Conservation (phyloP, 2,797 vertebrate genomes). For the Acanthis flammea region DNA sequence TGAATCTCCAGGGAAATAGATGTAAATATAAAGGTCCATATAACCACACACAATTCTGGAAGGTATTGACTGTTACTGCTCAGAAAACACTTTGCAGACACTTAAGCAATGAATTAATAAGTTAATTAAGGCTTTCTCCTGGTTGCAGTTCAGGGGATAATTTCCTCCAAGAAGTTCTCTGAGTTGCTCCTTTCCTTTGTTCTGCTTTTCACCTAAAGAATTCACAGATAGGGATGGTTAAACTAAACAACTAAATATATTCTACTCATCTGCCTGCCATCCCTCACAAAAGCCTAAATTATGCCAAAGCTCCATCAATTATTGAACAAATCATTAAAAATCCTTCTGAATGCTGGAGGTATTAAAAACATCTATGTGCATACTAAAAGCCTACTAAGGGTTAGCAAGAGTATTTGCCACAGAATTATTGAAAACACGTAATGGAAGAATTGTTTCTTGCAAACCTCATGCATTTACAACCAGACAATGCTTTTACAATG, state of each 20-base stretch:
- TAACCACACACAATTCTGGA: neutral
- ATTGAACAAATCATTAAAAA: neutral
- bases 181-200: neutral
- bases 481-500: neutral
- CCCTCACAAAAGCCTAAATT: neutral
- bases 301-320: neutral
- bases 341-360: neutral
- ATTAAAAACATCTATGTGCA: neutral
- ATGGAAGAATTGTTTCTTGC: neutral
- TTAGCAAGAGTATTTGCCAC: neutral
- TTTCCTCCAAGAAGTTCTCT: neutral
- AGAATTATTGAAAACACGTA: neutral
- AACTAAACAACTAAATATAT: neutral
- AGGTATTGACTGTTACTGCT: neutral
- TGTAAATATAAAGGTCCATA: neutral
- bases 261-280: neutral
- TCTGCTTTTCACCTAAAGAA: neutral
- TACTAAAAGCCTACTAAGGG: neutral
- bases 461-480: neutral
- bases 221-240: neutral
- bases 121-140: slow-evolving; percentile 12
- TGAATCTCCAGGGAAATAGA: neutral
- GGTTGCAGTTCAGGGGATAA: neutral
- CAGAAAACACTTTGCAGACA: neutral
- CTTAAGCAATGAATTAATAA: slow-evolving; percentile 14